These are phyloP conservation scores for Nicator chloris DNA, from an alignment of 2,113 vertebrate genomes.

Conservation along the genomic window DNA sequence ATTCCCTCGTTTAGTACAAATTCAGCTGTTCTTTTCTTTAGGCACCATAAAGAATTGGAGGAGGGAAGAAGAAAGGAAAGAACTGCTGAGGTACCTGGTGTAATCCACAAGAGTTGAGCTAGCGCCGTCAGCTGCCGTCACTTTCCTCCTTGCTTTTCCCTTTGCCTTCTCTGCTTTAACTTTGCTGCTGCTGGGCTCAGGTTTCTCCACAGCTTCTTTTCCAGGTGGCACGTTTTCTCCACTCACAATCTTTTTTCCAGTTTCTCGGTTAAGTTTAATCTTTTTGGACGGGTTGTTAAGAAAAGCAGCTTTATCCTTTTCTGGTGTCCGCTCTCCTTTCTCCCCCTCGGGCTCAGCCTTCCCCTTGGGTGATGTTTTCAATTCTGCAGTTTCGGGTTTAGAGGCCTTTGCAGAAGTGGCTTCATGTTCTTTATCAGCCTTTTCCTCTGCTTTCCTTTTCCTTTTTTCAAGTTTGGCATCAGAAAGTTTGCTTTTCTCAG, in stretches of 20 bases:
- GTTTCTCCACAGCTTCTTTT: conserved; percentile 72
- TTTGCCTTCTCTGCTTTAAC: conserved; percentile 74
- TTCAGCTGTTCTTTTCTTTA: neutral
- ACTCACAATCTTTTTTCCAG: conserved; percentile 82
- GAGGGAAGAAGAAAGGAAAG: neutral
- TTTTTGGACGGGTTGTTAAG: conserved; percentile 83
- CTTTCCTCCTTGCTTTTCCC: conserved; percentile 76
- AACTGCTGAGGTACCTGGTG: conserved; percentile 75
- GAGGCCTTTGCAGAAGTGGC: conserved; percentile 52
- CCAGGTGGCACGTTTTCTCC: conserved; percentile 60
- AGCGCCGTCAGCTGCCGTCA: conserved; percentile 66
- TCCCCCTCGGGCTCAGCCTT: conserved; percentile 71
- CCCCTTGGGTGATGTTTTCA: conserved; percentile 74
- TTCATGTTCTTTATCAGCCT: conserved; percentile 75
- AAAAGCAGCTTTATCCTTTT: conserved; percentile 70
- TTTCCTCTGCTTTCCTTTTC: conserved; percentile 82
- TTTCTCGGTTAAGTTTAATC: conserved; percentile 92
- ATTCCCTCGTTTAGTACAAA: neutral
- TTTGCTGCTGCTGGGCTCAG: conserved; percentile 67
- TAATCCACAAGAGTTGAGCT: conserved; percentile 77
- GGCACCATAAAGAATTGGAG: neutral
- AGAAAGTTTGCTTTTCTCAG: conserved; percentile 72
- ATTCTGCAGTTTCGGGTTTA: conserved; percentile 71
- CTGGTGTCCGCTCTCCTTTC: conserved; percentile 71
- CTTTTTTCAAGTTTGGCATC: conserved; percentile 82